Evolutionary conservation across 2,797 vertebrate genomes (phyloP).

Genomic region (Eupleurogrammus muticus): DNA sequence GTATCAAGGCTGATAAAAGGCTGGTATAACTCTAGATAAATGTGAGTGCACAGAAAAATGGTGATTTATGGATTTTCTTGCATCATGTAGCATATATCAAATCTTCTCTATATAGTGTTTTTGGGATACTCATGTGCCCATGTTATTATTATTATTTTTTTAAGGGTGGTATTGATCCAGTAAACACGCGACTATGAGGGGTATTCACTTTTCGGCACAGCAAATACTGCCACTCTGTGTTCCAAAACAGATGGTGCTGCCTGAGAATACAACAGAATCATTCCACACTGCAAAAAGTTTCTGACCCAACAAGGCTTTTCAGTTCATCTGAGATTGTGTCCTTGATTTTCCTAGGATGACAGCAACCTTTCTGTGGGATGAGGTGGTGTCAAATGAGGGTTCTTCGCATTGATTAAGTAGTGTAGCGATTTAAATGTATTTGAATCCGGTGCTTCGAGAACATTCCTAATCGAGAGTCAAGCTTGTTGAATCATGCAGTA

Average conservation of each 20-base stretch:
- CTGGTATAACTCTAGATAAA: not conserved
- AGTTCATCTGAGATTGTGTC: not conserved
- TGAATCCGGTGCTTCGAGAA: not conserved
- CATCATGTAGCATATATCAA: not conserved
- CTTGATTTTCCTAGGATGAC: not conserved
- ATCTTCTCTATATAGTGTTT: not conserved
- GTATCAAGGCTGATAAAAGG: not conserved
- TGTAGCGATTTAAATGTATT: not conserved
- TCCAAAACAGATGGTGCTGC: conserved; percentile 74
- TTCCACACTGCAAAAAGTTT: conserved; percentile 31
- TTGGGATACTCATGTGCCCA: not conserved
- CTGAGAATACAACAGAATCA: conserved; percentile 32
- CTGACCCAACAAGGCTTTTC: not conserved
- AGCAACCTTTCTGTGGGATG: not conserved
- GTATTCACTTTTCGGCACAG: conserved; percentile 70
- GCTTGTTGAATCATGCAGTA: not conserved
- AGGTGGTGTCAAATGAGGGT: not conserved
- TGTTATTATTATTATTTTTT: conserved; percentile 3
- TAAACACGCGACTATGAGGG: conserved; percentile 31
- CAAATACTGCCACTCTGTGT: conserved; percentile 86
- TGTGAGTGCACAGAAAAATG: not conserved
- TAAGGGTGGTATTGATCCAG: conserved; percentile 55
- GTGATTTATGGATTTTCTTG: not conserved
- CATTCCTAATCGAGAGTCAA: not conserved
- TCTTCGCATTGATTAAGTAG: not conserved